Percentiles rank a stretch among this genome's conserved stretches.
These are phyloP conservation scores for Caenorhabditis remanei DNA, from an alignment of 1,140 invertebrate species.

Conservation along the genomic window DNA sequence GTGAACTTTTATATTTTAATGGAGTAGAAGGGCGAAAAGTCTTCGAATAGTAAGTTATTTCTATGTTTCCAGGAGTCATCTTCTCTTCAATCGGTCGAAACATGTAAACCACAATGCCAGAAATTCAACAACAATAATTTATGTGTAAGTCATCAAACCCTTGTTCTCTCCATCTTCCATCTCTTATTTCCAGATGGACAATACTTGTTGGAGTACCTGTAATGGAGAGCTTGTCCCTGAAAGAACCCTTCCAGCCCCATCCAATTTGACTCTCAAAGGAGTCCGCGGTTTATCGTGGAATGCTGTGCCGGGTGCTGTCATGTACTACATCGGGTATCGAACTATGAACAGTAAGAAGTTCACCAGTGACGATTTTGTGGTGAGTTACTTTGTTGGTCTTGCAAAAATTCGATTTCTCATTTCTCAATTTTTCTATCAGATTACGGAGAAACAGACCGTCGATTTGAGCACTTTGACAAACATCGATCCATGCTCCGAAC, in stretches of 20 bases:
- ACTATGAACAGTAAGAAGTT: slow-evolving; percentile 31
- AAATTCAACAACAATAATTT: slow-evolving; percentile 33
- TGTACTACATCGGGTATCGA: slow-evolving; percentile 39
- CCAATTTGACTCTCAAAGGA: slow-evolving; percentile 42
- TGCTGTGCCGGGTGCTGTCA: slow-evolving; percentile 4
- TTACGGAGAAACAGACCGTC: slow-evolving; percentile 40
- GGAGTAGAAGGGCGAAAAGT: background rate
- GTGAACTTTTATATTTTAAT: no score
- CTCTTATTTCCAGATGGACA: background rate
- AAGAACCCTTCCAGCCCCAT: slow-evolving; percentile 24
- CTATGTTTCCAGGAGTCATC: background rate
- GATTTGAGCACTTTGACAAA: slow-evolving; percentile 50
- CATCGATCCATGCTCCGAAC: slow-evolving; percentile 48
- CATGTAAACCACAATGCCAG: slow-evolving; percentile 30
- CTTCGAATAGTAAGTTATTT: background rate
- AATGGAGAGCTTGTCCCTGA: slow-evolving; percentile 22
- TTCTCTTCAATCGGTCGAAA: background rate
- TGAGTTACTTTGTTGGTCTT: background rate
- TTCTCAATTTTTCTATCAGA: slow-evolving; percentile 39
- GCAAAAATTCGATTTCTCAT: background rate
- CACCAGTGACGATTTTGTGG: slow-evolving; percentile 34
- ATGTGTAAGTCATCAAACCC: slow-evolving; percentile 32
- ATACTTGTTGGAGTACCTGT: slow-evolving; percentile 32
- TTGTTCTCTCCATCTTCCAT: background rate
- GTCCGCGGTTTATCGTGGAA: slow-evolving; percentile 28